phyloP scores from a whole-genome alignment of 2,797 vertebrate species.

The Sebastiscus albofasciatus region DNA sequence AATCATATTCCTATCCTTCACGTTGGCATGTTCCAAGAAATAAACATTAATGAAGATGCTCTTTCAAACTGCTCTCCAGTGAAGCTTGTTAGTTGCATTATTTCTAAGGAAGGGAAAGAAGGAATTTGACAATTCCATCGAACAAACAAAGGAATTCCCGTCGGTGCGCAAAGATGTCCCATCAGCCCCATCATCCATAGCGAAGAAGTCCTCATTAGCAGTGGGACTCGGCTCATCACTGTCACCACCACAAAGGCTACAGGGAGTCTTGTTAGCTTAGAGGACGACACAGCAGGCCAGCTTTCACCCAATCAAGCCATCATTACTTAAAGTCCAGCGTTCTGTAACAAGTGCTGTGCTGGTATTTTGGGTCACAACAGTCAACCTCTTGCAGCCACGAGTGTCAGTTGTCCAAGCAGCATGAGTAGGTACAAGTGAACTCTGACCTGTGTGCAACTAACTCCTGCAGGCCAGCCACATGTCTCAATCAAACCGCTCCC shows the following conservation, averaged over 20 bases:
- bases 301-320: conserved; percentile 50
- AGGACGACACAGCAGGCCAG: conserved; percentile 37
- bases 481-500: conserved; percentile 57
- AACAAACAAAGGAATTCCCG: conserved; percentile 54
- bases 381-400: conserved; percentile 39
- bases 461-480: conserved; percentile 51
- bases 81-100: conserved; percentile 49
- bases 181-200: conserved; percentile 53
- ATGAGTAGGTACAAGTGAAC: conserved; percentile 60
- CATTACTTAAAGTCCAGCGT: conserved; percentile 38
- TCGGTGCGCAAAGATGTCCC: conserved; percentile 44
- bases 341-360: conserved; percentile 34
- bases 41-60: conserved; percentile 21
- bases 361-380: conserved; percentile 45
- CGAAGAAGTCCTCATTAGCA: conserved; percentile 70
- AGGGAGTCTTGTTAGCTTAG: conserved; percentile 61
- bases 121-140: conserved; percentile 52
- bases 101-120: conserved; percentile 24
- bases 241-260: conserved; percentile 60
- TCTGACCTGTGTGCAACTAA: conserved; percentile 49
- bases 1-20: neutral
- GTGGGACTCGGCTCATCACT: conserved; percentile 62
- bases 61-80: conserved; percentile 8
- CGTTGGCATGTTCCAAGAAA: neutral
- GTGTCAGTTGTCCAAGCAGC: conserved; percentile 35